Percentiles rank a stretch among this genome's conserved stretches.
Evolutionary conservation across 1,140 invertebrate species (phyloP).

Genomic region (Formica selysi): DNA sequence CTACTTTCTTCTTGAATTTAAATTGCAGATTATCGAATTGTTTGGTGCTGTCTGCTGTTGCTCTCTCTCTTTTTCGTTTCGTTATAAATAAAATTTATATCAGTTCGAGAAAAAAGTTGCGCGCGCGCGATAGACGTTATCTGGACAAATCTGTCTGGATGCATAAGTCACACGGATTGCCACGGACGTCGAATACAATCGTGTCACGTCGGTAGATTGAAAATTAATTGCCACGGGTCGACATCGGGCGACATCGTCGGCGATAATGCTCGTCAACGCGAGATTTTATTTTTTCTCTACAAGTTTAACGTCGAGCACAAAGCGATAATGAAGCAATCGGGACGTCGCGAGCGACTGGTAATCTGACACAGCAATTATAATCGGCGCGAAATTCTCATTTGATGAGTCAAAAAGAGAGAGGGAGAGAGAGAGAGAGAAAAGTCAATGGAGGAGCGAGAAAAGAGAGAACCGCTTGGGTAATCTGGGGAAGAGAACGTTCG

Average conservation of each 20-base stretch:
- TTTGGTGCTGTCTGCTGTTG: too few species aligned
- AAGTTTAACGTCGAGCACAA: constrained; percentile 22
- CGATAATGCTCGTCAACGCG: constrained; percentile 40
- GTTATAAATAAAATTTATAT: not conserved
- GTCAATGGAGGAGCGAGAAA: not conserved
- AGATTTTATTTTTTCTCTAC: constrained; percentile 52
- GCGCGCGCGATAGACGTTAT: not conserved
- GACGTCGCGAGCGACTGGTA: constrained; percentile 40
- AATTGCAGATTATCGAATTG: not conserved
- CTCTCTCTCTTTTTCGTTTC: not conserved
- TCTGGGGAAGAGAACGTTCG: constrained; percentile 46
- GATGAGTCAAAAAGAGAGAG: not conserved
- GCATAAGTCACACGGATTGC: constrained; percentile 66
- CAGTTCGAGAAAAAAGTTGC: not conserved
- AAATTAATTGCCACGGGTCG: constrained; percentile 69
- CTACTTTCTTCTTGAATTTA: not conserved
- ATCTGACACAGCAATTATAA: constrained; percentile 45
- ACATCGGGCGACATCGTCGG: constrained; percentile 12
- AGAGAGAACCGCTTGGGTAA: constrained; percentile 6
- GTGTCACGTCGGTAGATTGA: constrained; percentile 30
- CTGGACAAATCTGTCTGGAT: constrained; percentile 50
- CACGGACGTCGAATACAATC: constrained; percentile 23
- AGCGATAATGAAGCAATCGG: constrained; percentile 69
- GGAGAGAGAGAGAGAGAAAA: constrained; percentile 11
- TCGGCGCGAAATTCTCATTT: constrained; percentile 18